Evolutionary conservation across 2,888 invertebrate species (phyloP), one percentile per base, ranked within the genome.

Genomic region (Scelioninae gen. 1): DNA sequence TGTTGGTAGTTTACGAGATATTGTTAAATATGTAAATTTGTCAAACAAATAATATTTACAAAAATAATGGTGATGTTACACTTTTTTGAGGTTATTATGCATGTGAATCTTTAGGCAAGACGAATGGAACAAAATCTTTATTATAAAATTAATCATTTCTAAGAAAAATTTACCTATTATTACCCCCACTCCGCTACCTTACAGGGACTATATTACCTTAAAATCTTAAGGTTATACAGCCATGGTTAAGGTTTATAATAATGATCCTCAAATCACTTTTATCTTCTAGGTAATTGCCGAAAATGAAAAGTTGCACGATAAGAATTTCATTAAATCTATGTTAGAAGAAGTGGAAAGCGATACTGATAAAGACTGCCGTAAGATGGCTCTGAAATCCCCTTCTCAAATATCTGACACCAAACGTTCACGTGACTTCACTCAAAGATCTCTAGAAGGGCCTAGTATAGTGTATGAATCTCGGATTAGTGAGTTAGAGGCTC

Each of bases 401-500:
- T 65, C 76, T 3, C 76, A 74, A 34, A 15, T 68, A 7, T 47
- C 66, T 3, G 79, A 83, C 7, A 9, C 31, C 0, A 82, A 78
- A 55, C 69, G 63, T 0, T 68, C 34, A 16, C 66, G 66, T 32
- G 77, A 69, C 23, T 60, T 63, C 83, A 85, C 60, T 66, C 79
- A 63, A 51, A 83, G 92, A 92, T 11, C 91, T 92, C 2, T 96
- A 10, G 96, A 96, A 88, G 96, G 96, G 0, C 96, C 97, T 0
- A 95, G 95, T 85, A 96, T 97, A 77, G 95, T 97, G 23, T 96
- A 96, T 89, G 97, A 97, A 91, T 97, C 97, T 0, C 94, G 96
- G 82, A 97, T 97, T 66, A 96, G 96, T 3, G 97, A 97, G 88
- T 90, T 97, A 74, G 97, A 97, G 89, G 97, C 97, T 0, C 97